These are phyloP conservation scores for Drosophila ustulata DNA, from an alignment of 2,888 invertebrate species.

Conservation along the genomic window DNA sequence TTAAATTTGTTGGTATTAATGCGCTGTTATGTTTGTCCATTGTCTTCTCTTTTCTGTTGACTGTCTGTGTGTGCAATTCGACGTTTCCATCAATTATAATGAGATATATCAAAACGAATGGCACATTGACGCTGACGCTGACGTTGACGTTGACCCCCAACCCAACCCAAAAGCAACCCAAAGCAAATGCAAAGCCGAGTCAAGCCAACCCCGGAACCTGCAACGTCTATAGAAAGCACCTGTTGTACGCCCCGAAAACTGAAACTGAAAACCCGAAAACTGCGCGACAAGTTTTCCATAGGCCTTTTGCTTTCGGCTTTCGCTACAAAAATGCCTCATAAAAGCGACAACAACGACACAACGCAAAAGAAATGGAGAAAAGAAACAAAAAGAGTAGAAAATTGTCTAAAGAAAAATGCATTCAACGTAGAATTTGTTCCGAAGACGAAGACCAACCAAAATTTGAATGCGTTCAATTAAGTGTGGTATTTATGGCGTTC, in stretches of 20 bases:
- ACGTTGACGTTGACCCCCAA: slow-evolving; percentile 33
- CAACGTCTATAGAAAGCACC: slow-evolving; percentile 69
- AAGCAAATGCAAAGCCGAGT: neutral
- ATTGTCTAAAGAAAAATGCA: slow-evolving; percentile 48
- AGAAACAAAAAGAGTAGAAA: slow-evolving; percentile 36
- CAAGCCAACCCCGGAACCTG: slow-evolving; percentile 25
- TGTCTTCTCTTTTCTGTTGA: slow-evolving; percentile 41
- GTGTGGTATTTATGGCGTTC: slow-evolving; percentile 66
- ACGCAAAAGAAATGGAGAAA: slow-evolving; percentile 39
- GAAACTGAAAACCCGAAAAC: slow-evolving; percentile 54
- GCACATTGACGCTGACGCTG: slow-evolving; percentile 49
- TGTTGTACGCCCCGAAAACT: slow-evolving; percentile 56
- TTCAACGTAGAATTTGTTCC: slow-evolving; percentile 65
- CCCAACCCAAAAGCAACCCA: slow-evolving; percentile 3
- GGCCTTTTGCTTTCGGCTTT: slow-evolving; percentile 63
- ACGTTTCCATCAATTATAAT: slow-evolving; percentile 76
- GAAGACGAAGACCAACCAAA: slow-evolving; percentile 33
- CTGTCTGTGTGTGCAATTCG: slow-evolving; percentile 31
- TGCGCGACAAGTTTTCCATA: slow-evolving; percentile 73
- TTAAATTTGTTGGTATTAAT: slow-evolving; percentile 48
- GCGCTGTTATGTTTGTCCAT: slow-evolving; percentile 61
- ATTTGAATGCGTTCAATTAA: slow-evolving; percentile 79
- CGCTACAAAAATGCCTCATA: slow-evolving; percentile 81
- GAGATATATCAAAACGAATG: slow-evolving; percentile 74
- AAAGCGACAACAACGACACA: slow-evolving; percentile 56